Conservation (phyloP, 2,113 vertebrate species). For the Sprattus sprattus region DNA sequence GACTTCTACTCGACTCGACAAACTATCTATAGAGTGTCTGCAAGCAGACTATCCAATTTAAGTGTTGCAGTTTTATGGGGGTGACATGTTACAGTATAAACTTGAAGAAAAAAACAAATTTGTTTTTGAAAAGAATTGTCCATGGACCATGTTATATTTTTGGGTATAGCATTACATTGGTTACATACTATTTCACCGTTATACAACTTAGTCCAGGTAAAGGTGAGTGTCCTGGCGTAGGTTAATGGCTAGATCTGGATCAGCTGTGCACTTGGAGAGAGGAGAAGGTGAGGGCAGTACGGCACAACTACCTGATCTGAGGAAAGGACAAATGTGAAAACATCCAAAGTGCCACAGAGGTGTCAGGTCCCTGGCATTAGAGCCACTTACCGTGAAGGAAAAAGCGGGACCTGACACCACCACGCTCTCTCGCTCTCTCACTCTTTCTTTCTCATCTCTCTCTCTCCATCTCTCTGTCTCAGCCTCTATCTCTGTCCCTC, state of each 20-base stretch:
- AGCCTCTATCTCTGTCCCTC: background rate
- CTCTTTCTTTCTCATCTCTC: constrained; percentile 41
- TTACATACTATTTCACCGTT: too few species aligned
- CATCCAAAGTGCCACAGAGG: constrained; percentile 50
- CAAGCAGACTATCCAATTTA: too few species aligned
- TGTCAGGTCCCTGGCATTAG: constrained; percentile 60
- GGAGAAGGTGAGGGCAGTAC: constrained; percentile 27
- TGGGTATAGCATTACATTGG: too few species aligned
- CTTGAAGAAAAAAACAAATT: too few species aligned
- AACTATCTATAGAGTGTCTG: too few species aligned
- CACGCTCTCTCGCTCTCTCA: constrained; percentile 48
- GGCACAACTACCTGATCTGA: constrained; percentile 26
- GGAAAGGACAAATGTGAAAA: constrained; percentile 55
- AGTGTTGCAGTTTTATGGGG: too few species aligned
- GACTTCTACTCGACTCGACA: too few species aligned
- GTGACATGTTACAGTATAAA: too few species aligned
- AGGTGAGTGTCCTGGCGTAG: background rate
- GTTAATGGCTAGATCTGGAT: background rate
- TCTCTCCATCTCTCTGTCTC: constrained; percentile 29
- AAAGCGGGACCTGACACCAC: constrained; percentile 62
- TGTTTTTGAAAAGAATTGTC: too few species aligned
- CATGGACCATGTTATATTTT: too few species aligned
- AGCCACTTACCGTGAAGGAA: constrained; percentile 57
- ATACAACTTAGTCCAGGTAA: background rate
- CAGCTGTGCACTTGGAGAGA: background rate